Evolutionary conservation across 2,797 vertebrate species (phyloP), one percentile per base, ranked within the genome.

Genomic region (Pogoniulus pusillus): DNA sequence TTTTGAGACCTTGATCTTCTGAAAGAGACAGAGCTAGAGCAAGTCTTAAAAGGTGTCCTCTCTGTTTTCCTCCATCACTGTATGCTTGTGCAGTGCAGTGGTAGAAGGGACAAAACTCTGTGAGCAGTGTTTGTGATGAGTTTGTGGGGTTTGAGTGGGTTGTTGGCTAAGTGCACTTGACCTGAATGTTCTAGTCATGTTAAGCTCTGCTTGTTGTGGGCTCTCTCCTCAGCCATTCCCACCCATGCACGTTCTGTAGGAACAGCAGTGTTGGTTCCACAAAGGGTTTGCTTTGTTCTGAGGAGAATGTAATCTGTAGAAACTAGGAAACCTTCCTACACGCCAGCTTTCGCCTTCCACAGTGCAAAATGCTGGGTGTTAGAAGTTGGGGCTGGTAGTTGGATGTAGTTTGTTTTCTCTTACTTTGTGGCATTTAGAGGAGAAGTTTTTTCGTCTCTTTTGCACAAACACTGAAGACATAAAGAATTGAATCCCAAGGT

Each of bases 81-180:
- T 68, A 16, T 65, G 78, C 20, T 88, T 92, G 26, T 27, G 55
- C 49, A 79, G 37, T 81, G 35, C 59, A 24, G 13, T 55, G 77
- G 74, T 37, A 80, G 76, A 55, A 88, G 82, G 77, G 82, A 90
- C 93, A 80, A 94, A 84, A 87, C 92, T 82, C 86, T 82, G 41
- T 82, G 86, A 93, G 16, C 32, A 47, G 41, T 32, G 54, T 90
- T 91, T 0, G 9, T 80, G 39, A 82, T 93, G 78, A 75, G 89
- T 90, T 16, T 78, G 79, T 1, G 0, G 66, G 55, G 69, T 87
- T 87, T 90, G 92, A 85, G 93, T 94, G 93, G 93, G 94, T 78
- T 94, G 90, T 81, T 90, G 94, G 92, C 79, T 93, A 43, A 89
- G 78, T 75, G 89, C 68, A 57, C 71, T 88, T 93, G 89, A 93